Evolutionary conservation across 2,797 vertebrate species (phyloP).

Genomic region (Halcyon smyrnensis): DNA sequence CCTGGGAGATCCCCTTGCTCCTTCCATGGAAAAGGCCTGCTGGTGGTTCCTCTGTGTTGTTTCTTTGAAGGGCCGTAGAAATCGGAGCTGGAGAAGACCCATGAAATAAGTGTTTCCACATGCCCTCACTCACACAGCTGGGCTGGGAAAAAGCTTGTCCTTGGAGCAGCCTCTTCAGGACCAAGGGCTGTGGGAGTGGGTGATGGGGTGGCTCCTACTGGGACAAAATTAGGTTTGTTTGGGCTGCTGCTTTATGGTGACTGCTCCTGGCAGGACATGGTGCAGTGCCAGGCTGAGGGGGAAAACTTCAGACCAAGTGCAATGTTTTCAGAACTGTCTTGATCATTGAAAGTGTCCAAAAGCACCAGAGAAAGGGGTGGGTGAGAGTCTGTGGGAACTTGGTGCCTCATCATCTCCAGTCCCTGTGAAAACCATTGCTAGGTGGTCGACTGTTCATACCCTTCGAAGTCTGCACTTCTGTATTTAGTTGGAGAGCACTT

Average conservation of each 20-base stretch:
- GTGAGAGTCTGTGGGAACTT: background rate
- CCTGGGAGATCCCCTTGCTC: background rate
- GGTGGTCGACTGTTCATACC: background rate
- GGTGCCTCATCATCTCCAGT: background rate
- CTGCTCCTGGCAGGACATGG: background rate
- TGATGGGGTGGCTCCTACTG: background rate
- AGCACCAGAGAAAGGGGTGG: background rate
- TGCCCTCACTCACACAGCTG: background rate
- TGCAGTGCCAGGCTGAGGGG: background rate
- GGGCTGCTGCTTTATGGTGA: background rate
- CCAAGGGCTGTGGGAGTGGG: background rate
- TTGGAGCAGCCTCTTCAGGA: background rate
- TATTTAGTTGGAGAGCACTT: background rate
- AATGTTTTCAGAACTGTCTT: background rate
- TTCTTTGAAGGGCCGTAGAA: background rate
- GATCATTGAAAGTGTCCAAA: background rate
- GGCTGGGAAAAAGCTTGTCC: background rate
- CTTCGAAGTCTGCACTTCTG: background rate
- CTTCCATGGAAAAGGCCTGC: background rate
- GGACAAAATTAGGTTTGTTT: background rate
- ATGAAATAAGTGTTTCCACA: conserved; percentile 11
- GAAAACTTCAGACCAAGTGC: background rate
- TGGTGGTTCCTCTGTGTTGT: background rate
- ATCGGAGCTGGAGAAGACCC: background rate
- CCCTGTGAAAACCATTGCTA: background rate